Evolutionary conservation across 2,113 vertebrate genomes (phyloP).

Genomic region (Octodon degus): DNA sequence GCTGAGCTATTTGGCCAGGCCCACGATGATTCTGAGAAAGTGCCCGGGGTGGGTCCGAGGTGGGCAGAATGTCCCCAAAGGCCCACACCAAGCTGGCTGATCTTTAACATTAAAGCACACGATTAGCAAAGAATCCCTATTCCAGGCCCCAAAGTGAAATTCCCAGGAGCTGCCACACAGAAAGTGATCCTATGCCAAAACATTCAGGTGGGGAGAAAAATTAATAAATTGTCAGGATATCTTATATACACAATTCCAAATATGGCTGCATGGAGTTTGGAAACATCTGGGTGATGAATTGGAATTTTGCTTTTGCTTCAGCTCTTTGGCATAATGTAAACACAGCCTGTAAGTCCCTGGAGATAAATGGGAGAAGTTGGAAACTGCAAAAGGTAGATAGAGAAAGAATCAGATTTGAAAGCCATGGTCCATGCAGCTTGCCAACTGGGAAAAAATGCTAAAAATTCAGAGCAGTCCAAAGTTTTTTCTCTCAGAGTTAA

Average conservation of each 20-base stretch:
- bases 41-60: not conserved
- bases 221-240: constrained; percentile 81
- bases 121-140: constrained; percentile 41
- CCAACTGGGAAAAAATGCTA: constrained; percentile 82
- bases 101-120: constrained; percentile 54
- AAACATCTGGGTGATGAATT: constrained; percentile 82
- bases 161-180: constrained; percentile 67
- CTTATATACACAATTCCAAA: constrained; percentile 84
- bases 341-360: constrained; percentile 71
- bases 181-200: constrained; percentile 77
- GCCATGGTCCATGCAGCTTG: constrained; percentile 80
- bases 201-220: constrained; percentile 82
- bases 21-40: not conserved
- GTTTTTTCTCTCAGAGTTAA: constrained; percentile 82
- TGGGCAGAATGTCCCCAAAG: too few species aligned
- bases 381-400: constrained; percentile 79
- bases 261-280: constrained; percentile 74
- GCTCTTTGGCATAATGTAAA: constrained; percentile 80
- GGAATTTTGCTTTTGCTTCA: constrained; percentile 77
- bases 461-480: constrained; percentile 85
- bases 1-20: too few species aligned
- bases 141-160: constrained; percentile 53
- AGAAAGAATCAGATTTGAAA: constrained; percentile 75
- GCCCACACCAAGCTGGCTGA: constrained; percentile 49
- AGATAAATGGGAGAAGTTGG: constrained; percentile 74